phyloP scores from a whole-genome alignment of 2,113 vertebrate species.

The Rana temporaria region DNA sequence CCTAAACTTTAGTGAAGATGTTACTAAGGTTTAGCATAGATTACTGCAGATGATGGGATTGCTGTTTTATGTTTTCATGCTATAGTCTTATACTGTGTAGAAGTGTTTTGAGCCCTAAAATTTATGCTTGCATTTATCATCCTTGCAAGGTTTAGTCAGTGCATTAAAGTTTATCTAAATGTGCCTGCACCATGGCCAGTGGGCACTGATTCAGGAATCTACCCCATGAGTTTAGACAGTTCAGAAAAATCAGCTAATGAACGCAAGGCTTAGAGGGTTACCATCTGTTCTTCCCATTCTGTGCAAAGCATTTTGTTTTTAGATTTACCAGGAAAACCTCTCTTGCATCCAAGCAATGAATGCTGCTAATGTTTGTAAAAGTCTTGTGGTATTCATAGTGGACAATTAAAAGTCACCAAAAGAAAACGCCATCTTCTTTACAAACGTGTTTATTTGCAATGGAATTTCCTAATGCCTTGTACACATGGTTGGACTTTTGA shows the following conservation, averaged over 20 bases:
- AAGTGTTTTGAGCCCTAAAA: no score
- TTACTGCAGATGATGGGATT: no score
- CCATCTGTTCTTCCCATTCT: not conserved
- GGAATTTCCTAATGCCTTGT: slow-evolving; percentile 6
- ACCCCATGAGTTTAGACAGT: not conserved
- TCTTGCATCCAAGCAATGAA: not conserved
- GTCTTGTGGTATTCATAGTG: slow-evolving; percentile 40
- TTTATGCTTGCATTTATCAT: not conserved
- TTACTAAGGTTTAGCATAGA: no score
- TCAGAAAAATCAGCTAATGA: not conserved
- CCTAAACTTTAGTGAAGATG: no score
- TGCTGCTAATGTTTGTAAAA: slow-evolving; percentile 29
- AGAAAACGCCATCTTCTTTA: slow-evolving; percentile 1
- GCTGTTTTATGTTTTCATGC: no score
- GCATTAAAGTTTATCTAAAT: not conserved
- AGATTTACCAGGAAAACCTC: not conserved
- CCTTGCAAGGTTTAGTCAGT: not conserved
- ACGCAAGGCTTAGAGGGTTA: not conserved
- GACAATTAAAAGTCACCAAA: slow-evolving; percentile 36
- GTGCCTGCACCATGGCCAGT: slow-evolving; percentile 3
- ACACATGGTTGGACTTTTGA: no score
- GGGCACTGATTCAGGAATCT: slow-evolving; percentile 9
- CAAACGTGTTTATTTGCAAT: slow-evolving; percentile 3
- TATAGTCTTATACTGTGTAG: no score
- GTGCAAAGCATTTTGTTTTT: not conserved